Evolutionary conservation across 1,140 invertebrate species (phyloP).

Genomic region (Euglossa dilemma): DNA sequence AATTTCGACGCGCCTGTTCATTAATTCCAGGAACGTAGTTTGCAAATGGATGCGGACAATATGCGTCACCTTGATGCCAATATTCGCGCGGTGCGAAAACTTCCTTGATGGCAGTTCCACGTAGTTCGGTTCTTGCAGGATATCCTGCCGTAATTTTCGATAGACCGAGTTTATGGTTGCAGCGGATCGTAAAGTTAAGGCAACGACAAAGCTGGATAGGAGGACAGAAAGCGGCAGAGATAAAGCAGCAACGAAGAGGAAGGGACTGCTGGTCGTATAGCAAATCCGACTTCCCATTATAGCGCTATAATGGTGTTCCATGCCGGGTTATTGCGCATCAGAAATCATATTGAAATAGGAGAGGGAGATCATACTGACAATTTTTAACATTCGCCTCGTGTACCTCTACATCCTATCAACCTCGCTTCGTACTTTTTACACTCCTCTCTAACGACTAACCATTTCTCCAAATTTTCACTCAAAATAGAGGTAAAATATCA

Average conservation of each 20-base stretch:
- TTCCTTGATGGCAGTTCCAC: constrained; percentile 8
- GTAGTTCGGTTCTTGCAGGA: constrained; percentile 64
- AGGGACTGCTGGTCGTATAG: constrained; percentile 7
- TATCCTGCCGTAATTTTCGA: constrained; percentile 74
- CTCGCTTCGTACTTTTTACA: neutral
- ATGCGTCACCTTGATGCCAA: constrained; percentile 24
- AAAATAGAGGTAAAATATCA: no score
- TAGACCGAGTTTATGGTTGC: constrained; percentile 74
- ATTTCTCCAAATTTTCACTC: no score
- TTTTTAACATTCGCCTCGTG: neutral
- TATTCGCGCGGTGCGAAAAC: constrained; percentile 30
- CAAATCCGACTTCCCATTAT: constrained; percentile 32
- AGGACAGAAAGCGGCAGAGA: constrained; percentile 25
- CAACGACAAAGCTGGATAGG: constrained; percentile 42
- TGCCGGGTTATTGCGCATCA: neutral
- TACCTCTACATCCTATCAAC: no score
- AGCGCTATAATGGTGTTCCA: constrained; percentile 7
- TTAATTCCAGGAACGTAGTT: neutral
- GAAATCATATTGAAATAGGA: constrained; percentile 19
- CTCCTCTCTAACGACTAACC: neutral
- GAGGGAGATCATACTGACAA: neutral
- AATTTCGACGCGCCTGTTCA: neutral
- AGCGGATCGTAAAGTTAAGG: constrained; percentile 65
- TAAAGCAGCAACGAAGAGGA: constrained; percentile 20
- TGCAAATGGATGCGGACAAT: constrained; percentile 4